Conservation (phyloP, 2,797 vertebrate genomes). For the Phrynocephalus forsythii region DNA sequence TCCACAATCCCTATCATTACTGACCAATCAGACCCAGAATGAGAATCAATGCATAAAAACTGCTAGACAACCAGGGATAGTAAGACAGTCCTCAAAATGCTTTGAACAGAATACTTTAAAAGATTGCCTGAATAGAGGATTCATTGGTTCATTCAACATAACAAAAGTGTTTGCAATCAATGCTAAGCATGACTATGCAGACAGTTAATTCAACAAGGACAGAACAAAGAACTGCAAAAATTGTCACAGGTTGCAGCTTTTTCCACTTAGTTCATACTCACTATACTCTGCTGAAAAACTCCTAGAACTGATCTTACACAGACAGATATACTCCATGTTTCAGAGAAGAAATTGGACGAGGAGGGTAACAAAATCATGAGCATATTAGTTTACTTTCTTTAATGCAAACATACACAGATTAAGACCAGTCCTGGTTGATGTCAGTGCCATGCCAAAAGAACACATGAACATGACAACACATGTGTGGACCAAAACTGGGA, state of each 20-base stretch:
- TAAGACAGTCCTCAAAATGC: neutral
- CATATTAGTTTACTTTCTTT: neutral
- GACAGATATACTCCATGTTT: constrained; percentile 64
- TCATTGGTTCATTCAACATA: neutral
- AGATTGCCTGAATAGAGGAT: neutral
- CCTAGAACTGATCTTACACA: constrained; percentile 15
- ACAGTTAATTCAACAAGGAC: neutral
- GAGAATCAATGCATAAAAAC: neutral
- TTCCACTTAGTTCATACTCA: neutral
- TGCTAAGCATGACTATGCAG: neutral
- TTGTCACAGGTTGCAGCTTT: neutral
- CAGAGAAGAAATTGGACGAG: constrained; percentile 57
- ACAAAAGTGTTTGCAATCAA: neutral
- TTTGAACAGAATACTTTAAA: neutral
- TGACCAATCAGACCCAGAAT: neutral
- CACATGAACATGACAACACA: no score
- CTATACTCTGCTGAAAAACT: neutral
- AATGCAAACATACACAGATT: neutral
- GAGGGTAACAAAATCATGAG: neutral
- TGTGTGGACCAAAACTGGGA: no score
- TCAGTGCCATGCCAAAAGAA: neutral
- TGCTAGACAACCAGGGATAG: neutral
- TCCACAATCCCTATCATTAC: no score
- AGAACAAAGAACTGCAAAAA: neutral
- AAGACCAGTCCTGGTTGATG: neutral